phyloP scores from a whole-genome alignment of 2,888 invertebrate species.

The Nomada flava region DNA sequence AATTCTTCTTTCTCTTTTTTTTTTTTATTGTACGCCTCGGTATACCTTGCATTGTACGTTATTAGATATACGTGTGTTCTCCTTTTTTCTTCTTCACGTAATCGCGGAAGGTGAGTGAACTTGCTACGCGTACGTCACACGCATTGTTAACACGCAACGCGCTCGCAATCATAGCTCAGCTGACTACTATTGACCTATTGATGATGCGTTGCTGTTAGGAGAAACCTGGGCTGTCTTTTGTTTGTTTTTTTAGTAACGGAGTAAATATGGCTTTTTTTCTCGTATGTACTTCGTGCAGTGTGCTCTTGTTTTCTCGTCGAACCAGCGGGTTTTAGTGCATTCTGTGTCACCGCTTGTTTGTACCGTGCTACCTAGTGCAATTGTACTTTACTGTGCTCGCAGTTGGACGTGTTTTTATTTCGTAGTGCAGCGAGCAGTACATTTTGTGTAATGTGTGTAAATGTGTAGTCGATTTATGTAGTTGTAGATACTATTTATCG shows the following conservation, averaged over 20 bases:
- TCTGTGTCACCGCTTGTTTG: slow-evolving; percentile 16
- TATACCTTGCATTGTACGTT: slow-evolving; percentile 24
- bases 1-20: neutral
- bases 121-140: slow-evolving; percentile 52
- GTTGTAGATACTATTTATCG: neutral
- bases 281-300: neutral
- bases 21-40: slow-evolving; percentile 1
- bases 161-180: slow-evolving; percentile 58
- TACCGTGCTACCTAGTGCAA: slow-evolving; percentile 10
- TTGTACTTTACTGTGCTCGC: slow-evolving; percentile 10
- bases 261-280: neutral
- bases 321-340: neutral
- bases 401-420: slow-evolving; percentile 19
- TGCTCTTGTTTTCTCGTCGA: neutral
- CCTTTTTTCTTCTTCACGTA: slow-evolving; percentile 1
- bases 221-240: slow-evolving; percentile 18
- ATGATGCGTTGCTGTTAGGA: slow-evolving; percentile 50
- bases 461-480: neutral
- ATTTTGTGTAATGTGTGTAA: neutral
- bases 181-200: slow-evolving; percentile 65
- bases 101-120: slow-evolving; percentile 62
- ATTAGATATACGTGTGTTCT: slow-evolving; percentile 25
- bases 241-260: slow-evolving; percentile 4
- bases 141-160: slow-evolving; percentile 55
- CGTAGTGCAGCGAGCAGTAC: neutral